Percentiles rank a stretch among this genome's conserved stretches.
phyloP scores from a whole-genome alignment of 1,140 invertebrate genomes.

The Drosophila trapezifrons region DNA sequence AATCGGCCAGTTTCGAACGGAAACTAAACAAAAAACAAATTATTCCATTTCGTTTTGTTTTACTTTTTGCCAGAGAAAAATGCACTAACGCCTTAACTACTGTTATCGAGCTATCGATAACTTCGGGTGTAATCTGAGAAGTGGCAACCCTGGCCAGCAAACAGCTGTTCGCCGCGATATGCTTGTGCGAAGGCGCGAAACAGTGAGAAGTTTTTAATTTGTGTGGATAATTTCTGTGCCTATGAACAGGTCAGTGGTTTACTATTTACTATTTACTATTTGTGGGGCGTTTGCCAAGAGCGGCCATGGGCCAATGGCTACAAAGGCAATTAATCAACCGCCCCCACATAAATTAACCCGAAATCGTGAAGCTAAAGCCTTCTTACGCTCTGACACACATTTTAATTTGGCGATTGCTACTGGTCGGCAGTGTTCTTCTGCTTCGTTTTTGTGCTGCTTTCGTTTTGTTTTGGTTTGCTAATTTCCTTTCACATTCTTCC shows the following conservation, averaged over 20 bases:
- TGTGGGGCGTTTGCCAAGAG: neutral
- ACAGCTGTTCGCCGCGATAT: neutral
- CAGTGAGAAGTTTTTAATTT: neutral
- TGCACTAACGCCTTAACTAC: constrained; percentile 6
- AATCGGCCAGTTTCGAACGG: constrained; percentile 18
- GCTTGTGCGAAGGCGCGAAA: constrained; percentile 5
- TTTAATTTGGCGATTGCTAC: constrained; percentile 45
- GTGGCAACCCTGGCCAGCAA: neutral
- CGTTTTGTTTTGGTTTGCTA: constrained; percentile 53
- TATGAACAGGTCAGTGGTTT: neutral
- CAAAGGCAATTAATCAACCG: constrained; percentile 64
- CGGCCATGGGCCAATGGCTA: constrained; percentile 1
- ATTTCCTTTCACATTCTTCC: constrained; percentile 57
- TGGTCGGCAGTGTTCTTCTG: constrained; percentile 7
- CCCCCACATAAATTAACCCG: constrained; percentile 46
- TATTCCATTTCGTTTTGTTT: constrained; percentile 34
- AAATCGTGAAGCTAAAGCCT: constrained; percentile 20
- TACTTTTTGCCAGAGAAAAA: constrained; percentile 20
- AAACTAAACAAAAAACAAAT: constrained; percentile 52
- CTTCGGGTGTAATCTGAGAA: neutral
- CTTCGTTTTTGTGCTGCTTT: constrained; percentile 15
- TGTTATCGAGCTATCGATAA: constrained; percentile 27
- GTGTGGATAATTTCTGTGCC: constrained; percentile 2
- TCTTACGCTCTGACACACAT: constrained; percentile 65
- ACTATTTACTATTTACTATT: constrained; percentile 29